Evolutionary conservation across 2,888 invertebrate genomes (phyloP).

Genomic region (Hirudinaria manillensis): DNA sequence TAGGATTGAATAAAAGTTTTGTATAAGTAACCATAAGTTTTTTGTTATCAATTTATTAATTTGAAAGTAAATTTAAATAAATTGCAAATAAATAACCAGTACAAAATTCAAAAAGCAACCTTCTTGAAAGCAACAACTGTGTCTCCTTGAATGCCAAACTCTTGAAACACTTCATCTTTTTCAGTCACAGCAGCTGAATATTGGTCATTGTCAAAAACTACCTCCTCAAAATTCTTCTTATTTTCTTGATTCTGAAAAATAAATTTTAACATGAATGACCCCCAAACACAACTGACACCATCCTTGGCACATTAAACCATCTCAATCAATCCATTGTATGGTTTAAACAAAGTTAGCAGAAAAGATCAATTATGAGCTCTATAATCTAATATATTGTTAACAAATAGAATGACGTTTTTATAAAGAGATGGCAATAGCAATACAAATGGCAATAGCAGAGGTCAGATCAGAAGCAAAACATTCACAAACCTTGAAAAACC

Average conservation of each 20-base stretch:
- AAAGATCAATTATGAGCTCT: too few relatives aligned
- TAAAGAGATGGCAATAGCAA: too few relatives aligned
- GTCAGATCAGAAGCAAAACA: slow-evolving; percentile 15
- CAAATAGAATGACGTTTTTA: too few relatives aligned
- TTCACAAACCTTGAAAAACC: slow-evolving; percentile 51
- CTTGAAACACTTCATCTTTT: slow-evolving; percentile 70
- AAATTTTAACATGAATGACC: neutral
- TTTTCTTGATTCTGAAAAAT: slow-evolving; percentile 63
- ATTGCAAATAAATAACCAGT: neutral
- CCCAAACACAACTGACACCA: neutral
- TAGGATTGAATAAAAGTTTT: neutral
- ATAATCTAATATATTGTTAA: too few relatives aligned
- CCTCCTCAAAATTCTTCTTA: slow-evolving; percentile 76
- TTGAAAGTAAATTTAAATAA: neutral
- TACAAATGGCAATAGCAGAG: neutral
- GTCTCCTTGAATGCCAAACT: slow-evolving; percentile 73
- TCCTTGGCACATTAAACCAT: neutral
- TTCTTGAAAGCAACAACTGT: slow-evolving; percentile 84
- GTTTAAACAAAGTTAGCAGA: too few relatives aligned
- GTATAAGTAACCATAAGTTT: neutral
- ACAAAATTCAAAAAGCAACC: slow-evolving; percentile 57
- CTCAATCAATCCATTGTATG: too few relatives aligned
- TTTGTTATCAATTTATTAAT: too few relatives aligned
- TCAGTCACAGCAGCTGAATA: slow-evolving; percentile 79
- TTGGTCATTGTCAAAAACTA: slow-evolving; percentile 77